Percentiles rank a stretch among this genome's conserved stretches.
phyloP scores from a whole-genome alignment of 2,113 vertebrate species.

The Vanacampus margaritifer region DNA sequence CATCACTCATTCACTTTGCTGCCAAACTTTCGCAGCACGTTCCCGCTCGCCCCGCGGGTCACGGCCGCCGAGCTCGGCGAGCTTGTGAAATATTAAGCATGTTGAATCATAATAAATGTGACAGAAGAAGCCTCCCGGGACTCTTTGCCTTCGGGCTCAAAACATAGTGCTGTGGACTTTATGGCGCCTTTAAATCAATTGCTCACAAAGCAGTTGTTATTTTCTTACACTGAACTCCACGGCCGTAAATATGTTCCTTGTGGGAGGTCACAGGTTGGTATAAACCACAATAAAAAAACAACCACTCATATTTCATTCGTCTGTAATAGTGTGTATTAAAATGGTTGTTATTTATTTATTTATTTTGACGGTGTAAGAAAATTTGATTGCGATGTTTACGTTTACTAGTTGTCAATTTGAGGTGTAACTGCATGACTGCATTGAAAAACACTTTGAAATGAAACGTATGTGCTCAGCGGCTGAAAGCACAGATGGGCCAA shows the following conservation, averaged over 20 bases:
- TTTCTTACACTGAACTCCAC: not conserved
- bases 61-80: constrained; percentile 27
- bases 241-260: constrained; percentile 4
- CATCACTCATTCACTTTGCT: constrained; percentile 1
- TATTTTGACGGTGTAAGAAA: not conserved
- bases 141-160: constrained; percentile 33
- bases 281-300: not conserved
- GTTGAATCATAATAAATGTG: constrained; percentile 60
- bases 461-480: not conserved
- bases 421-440: not conserved
- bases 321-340: not conserved
- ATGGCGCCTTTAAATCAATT: constrained; percentile 45
- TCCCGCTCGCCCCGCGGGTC: constrained; percentile 46
- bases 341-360: not conserved
- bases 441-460: not conserved
- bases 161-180: constrained; percentile 32
- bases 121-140: constrained; percentile 41
- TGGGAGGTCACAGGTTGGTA: constrained; percentile 2
- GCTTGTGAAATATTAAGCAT: constrained; percentile 49
- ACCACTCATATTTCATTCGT: not conserved
- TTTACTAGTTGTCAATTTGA: not conserved
- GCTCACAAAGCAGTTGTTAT: constrained; percentile 29
- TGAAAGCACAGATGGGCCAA: not conserved
- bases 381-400: not conserved
- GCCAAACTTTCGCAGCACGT: constrained; percentile 44